phyloP scores from a whole-genome alignment of 2,113 vertebrate species.

The Nibea albiflora region DNA sequence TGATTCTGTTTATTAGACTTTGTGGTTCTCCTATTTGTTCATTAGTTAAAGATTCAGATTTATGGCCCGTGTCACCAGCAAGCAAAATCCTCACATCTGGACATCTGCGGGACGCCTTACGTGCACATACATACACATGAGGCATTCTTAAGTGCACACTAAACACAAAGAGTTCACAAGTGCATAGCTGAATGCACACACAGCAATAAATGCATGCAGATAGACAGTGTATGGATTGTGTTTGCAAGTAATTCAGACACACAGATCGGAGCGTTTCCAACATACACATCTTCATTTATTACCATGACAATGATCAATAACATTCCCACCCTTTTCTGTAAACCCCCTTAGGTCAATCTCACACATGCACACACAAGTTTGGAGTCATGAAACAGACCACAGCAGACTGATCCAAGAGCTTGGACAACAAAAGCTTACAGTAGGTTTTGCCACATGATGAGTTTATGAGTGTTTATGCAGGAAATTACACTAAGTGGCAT shows the following conservation, averaged over 20 bases:
- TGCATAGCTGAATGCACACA: constrained; percentile 18
- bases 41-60: constrained; percentile 54
- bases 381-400: constrained; percentile 31
- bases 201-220: constrained; percentile 14
- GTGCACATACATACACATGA: constrained; percentile 22
- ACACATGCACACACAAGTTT: neutral
- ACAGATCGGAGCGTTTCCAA: constrained; percentile 12
- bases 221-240: no score
- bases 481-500: neutral
- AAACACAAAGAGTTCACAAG: constrained; percentile 30
- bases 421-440: constrained; percentile 24
- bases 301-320: constrained; percentile 68
- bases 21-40: constrained; percentile 45
- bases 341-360: constrained; percentile 42
- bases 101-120: constrained; percentile 33
- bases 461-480: constrained; percentile 13
- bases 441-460: constrained; percentile 14
- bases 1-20: constrained; percentile 32
- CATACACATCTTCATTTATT: constrained; percentile 55
- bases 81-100: constrained; percentile 67
- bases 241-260: no score
- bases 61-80: constrained; percentile 64
- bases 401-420: constrained; percentile 17
- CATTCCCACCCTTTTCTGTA: constrained; percentile 61
- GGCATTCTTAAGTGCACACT: neutral